Evolutionary conservation across 2,113 vertebrate genomes (phyloP), one percentile per base, ranked within the genome.

Genomic region (Embiotoca jacksoni): DNA sequence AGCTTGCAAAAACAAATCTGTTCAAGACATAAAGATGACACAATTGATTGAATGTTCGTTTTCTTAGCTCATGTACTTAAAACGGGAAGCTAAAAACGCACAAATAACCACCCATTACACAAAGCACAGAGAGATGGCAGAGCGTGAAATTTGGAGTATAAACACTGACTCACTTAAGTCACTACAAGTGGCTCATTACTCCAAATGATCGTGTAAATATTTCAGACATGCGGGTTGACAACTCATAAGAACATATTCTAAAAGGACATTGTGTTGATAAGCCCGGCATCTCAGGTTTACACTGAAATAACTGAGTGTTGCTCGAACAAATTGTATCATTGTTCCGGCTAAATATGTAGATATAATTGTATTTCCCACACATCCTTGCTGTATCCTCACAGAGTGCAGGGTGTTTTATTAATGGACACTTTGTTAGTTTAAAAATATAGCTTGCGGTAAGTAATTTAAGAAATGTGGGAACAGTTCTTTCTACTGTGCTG

Each of bases 191-290:
- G 37, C 31, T 63, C 55, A 82, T 90, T 78, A 72, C 57, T 71
- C 55, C 33, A 77, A 66, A 80, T 85, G 32, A 80, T 70, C 32
- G 61, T 35, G 62, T 86, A 90, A 90, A 90, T 78, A 82, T 83
- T 68, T 75, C 62, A 60, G 59, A 77, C 61, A 74, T 66, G 62
- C 72, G 72, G 72, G 72, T n/a, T 87, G 73, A 66, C 59, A 71
- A 31, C 33, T 65, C 70, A 72, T 53, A 2, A 49, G 54, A 54
- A 61, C 33, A 13, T 54, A 56, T 74, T 23, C 39, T 62, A 15
- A 76, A 76, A 80, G 61, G 35, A 86, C 35, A 47, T n/a, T 55
- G 39, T 83, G 67, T 83, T 69, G 72, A 61, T 36, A 73, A 11
- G 15, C 13, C 63, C 35, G 36, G 41, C 61, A 53, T 72, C 50